phyloP scores from a whole-genome alignment of 2,797 vertebrate species.

The Hippocampus kuda region DNA sequence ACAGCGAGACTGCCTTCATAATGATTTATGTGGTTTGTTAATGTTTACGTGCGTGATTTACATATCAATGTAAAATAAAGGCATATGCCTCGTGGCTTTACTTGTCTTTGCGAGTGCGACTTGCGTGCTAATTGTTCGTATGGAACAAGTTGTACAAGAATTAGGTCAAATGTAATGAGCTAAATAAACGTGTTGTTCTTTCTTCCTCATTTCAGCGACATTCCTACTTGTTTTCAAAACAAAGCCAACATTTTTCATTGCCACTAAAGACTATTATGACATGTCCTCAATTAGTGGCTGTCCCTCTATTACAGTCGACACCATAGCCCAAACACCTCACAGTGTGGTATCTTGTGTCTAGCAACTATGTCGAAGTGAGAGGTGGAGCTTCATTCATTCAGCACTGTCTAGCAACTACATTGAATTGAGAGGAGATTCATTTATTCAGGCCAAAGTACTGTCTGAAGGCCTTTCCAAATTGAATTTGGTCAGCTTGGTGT shows the following conservation, averaged over 20 bases:
- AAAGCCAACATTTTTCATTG: not conserved
- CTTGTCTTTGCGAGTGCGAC: slow-evolving; percentile 55
- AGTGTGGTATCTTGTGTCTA: too few relatives aligned
- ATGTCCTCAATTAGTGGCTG: too few relatives aligned
- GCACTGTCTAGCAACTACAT: too few relatives aligned
- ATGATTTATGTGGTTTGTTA: slow-evolving; percentile 47
- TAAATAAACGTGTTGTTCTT: not conserved
- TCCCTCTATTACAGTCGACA: too few relatives aligned
- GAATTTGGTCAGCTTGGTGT: too few relatives aligned
- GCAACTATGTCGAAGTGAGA: too few relatives aligned
- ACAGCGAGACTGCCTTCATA: slow-evolving; percentile 44
- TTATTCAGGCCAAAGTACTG: too few relatives aligned
- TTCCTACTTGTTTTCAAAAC: not conserved
- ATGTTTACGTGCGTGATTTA: slow-evolving; percentile 49
- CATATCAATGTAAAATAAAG: slow-evolving; percentile 30
- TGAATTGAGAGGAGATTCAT: too few relatives aligned
- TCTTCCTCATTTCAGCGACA: not conserved
- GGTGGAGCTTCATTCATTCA: too few relatives aligned
- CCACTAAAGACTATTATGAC: not conserved
- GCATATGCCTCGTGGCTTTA: slow-evolving; percentile 49
- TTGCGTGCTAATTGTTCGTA: slow-evolving; percentile 12
- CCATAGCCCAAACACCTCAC: too few relatives aligned
- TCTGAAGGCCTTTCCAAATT: too few relatives aligned
- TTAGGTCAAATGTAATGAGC: not conserved
- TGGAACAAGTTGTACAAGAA: slow-evolving; percentile 3